Conservation (phyloP, 2,113 vertebrate genomes). For the Caloenas nicobarica region DNA sequence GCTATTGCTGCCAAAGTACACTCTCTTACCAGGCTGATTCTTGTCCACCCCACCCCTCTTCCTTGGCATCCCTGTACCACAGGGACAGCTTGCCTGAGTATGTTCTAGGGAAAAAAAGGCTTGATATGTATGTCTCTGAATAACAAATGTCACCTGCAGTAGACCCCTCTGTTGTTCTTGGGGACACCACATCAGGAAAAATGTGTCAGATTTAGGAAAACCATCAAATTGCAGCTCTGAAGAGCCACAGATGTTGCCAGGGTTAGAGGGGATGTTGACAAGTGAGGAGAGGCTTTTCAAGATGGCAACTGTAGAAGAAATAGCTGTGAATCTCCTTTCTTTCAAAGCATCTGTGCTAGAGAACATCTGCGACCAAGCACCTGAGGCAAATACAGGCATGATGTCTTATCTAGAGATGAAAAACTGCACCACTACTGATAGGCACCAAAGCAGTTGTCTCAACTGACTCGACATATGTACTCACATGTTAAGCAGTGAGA, state of each 20-base stretch:
- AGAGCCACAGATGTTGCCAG: not conserved
- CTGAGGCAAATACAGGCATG: not conserved
- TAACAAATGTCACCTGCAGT: not conserved
- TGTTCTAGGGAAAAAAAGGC: not conserved
- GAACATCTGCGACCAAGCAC: not conserved
- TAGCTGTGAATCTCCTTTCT: not conserved
- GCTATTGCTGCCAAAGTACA: not conserved
- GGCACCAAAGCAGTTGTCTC: not conserved
- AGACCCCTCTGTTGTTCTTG: not conserved
- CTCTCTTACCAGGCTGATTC: not conserved
- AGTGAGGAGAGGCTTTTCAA: not conserved
- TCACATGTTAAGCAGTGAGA: not conserved
- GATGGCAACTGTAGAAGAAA: not conserved
- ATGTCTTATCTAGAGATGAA: not conserved
- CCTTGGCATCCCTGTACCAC: not conserved
- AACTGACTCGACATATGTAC: not conserved
- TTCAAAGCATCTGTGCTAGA: not conserved
- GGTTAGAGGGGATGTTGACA: not conserved
- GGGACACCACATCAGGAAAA: not conserved
- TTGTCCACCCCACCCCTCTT: not conserved
- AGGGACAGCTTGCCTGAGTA: not conserved
- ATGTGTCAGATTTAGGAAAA: not conserved
- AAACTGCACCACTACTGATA: rapidly evolving
- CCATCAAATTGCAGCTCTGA: not conserved
- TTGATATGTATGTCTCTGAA: not conserved